Conservation (phyloP, 2,797 vertebrate genomes). For the Geotrypetes seraphini region DNA sequence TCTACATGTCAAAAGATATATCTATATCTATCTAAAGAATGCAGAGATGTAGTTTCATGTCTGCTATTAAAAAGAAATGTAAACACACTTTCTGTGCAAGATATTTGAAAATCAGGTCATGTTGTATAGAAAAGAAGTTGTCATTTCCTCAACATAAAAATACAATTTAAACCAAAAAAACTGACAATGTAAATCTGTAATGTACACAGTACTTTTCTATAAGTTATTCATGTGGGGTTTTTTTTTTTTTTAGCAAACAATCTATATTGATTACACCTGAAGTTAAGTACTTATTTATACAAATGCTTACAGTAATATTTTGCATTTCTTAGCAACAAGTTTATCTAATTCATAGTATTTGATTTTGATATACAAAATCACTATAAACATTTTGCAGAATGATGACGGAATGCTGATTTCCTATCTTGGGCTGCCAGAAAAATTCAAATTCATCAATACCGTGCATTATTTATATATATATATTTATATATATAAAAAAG, state of each 20-base stretch:
- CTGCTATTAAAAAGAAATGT: slow-evolving; percentile 55
- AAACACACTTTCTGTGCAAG: slow-evolving; percentile 61
- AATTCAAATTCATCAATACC: slow-evolving; percentile 33
- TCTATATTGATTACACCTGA: slow-evolving; percentile 42
- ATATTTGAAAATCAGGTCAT: slow-evolving; percentile 49
- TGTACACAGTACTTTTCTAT: slow-evolving; percentile 34
- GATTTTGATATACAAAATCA: slow-evolving; percentile 16
- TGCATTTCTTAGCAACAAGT: slow-evolving; percentile 37
- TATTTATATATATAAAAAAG: too few relatives aligned
- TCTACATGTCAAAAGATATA: too few relatives aligned
- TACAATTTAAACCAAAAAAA: slow-evolving; percentile 44
- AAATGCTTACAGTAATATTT: slow-evolving; percentile 34
- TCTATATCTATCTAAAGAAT: too few relatives aligned
- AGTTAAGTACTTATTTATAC: slow-evolving; percentile 28
- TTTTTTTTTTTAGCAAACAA: slow-evolving; percentile 54
- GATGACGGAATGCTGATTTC: slow-evolving; percentile 43
- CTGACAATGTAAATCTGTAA: slow-evolving; percentile 24
- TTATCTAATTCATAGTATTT: slow-evolving; percentile 43
- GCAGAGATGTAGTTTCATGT: slow-evolving; percentile 64
- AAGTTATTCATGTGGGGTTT: slow-evolving; percentile 80
- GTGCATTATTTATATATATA: slow-evolving; percentile 29
- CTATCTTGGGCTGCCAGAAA: slow-evolving; percentile 34
- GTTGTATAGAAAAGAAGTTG: slow-evolving; percentile 43
- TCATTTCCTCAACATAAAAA: slow-evolving; percentile 38
- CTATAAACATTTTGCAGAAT: slow-evolving; percentile 31